Evolutionary conservation across 2,113 vertebrate species (phyloP), one percentile per base, ranked within the genome.

Genomic region (Oncorhynchus masou): DNA sequence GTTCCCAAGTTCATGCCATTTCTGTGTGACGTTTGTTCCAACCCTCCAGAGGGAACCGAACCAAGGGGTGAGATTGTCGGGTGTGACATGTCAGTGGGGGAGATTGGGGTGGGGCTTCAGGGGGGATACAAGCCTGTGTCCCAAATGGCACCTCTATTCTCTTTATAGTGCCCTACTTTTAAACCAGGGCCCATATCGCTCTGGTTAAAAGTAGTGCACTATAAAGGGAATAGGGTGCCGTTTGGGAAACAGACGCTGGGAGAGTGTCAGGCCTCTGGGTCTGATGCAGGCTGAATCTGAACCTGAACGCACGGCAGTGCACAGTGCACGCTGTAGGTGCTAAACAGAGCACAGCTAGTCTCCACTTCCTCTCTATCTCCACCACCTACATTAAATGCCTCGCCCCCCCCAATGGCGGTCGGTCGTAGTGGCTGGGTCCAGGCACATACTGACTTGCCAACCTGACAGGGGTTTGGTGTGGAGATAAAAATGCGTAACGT

Each of bases 31-130:
- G 94, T 95, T 93, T 94, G 92, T 94, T 94, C 94, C 93, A 92
- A 94, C 88, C 94, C 93, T 94, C 92, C 92, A 87, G 80, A 93
- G 94, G 94, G 91, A 93, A 91, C 88, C 86, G 92, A 94, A 91
- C 94, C 91, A 11, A 45, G 93, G 94, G 79, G 85, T 73, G 71
- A 86, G 83, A 84, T 71, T 94, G 94, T 95, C 93, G 95, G 91
- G 93, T 94, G 92, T 94, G 95, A 94, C 94, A 92, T 92, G 94
- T 95, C 94, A 94, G 93, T 89, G 94, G 94, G 93, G 94, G 85
- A 34, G 82, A 87, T 71, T 25, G 25, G 83, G 87, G 91, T 94
- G 93, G 93, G 91, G 94, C 86, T 91, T 92, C 94, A 84, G 94
- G 96, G 94, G 94, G 93, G 94, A 94, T 60, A 9, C 5, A 22